Base-by-base conservation (phyloP, 2,888 invertebrate genomes). In the Tenthredo amoena region DNA sequence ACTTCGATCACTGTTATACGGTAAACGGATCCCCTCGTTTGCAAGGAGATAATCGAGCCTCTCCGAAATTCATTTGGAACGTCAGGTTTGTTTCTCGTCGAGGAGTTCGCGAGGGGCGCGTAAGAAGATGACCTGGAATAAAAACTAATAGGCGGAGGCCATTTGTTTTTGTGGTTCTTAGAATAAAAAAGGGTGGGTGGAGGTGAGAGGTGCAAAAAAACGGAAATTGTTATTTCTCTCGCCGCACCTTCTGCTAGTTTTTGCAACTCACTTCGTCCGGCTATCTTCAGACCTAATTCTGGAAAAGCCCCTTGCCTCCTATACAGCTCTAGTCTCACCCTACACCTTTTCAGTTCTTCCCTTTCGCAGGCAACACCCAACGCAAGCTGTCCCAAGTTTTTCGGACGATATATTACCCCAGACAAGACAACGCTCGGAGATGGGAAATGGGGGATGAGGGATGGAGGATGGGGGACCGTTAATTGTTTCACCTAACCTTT, bases 401-500 rank as follows among this genome's bases (percentile, higher is more conserved):
- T 85, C 47, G 65, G 85, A 71, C 85, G 86, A 86, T 86, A 87
- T 84, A 85, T 87, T 86, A 86, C 83, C 85, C 86, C 85, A 84
- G 86, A 87, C 86, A 85, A 82, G 85, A 10, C 68, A 21, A 15
- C 40, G 10, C 86, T 62, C 81, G 87, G 68, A 85, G 81, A 87
- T 86, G 26, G 26, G 26, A 26, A 1, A 26, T 26, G 26, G 26
- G 26, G 26, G 0, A 26, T 26, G 26, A 1, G 26, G 26, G 0
- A 26, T 62, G 81, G 87, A 34, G 84, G 81, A 87, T 86, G 87
- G 87, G 87, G 86, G 81, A 83, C 85, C 86, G 87, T 87, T 87
- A 87, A 87, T 87, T 87, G 87, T 87, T 87, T 87, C 87, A 82
- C 85, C 84, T 55, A 83, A 83, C 83, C 83, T 83, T 83, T 83